These are phyloP conservation scores for Melanogrammus aeglefinus DNA, from an alignment of 2,797 vertebrate species.

Conservation along the genomic window DNA sequence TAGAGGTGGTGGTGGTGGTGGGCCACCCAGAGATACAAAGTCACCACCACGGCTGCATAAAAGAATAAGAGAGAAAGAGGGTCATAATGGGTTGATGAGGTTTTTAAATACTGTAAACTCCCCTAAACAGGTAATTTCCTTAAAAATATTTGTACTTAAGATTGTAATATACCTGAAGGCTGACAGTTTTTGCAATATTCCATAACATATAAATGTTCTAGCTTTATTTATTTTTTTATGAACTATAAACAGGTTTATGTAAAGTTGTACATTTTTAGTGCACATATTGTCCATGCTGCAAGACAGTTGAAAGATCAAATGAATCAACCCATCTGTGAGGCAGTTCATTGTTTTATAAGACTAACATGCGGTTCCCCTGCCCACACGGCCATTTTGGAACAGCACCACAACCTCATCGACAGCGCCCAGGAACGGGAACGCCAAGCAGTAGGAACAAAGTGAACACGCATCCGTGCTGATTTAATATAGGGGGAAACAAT, in stretches of 20 bases:
- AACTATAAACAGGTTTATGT: neutral
- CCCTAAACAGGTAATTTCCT: neutral
- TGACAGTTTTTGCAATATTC: neutral
- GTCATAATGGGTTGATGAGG: neutral
- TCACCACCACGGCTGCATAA: neutral
- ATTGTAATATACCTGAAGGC: neutral
- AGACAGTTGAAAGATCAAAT: neutral
- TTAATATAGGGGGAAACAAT: neutral
- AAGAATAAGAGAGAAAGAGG: neutral
- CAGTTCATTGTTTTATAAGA: neutral
- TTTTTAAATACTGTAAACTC: neutral
- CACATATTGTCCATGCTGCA: neutral
- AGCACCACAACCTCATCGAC: constrained; percentile 68
- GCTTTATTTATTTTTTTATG: neutral
- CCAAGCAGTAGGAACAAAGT: neutral
- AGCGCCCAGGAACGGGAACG: constrained; percentile 46
- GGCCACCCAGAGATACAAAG: neutral
- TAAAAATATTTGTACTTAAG: too few species aligned
- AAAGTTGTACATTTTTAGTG: neutral
- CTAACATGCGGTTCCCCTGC: neutral
- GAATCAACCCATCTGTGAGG: neutral
- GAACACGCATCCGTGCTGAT: neutral
- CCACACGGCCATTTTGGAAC: constrained; percentile 88
- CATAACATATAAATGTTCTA: neutral
- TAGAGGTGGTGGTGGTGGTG: neutral